Conservation (phyloP, 2,113 vertebrate genomes). For the Scolopax mira region DNA sequence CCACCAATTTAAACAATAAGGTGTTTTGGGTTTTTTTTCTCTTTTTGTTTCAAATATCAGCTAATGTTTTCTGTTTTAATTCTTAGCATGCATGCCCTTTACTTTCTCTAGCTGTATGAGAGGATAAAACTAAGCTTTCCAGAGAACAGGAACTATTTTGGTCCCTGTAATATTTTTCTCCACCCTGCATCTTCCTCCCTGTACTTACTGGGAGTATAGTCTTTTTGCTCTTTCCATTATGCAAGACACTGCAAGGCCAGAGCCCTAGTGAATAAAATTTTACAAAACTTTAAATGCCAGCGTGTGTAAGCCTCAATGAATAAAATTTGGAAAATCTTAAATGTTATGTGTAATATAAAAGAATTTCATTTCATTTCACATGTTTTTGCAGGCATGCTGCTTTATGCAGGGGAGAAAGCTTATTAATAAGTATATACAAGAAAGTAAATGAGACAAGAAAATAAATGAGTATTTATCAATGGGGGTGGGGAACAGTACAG, state of each 20-base stretch:
- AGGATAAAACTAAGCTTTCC: not conserved
- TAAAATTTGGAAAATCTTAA: not conserved
- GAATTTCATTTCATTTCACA: not conserved
- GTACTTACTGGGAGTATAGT: not conserved
- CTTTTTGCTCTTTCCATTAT: not conserved
- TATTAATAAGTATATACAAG: conserved; percentile 21
- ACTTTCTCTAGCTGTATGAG: not conserved
- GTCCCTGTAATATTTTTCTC: not conserved
- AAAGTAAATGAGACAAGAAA: conserved; percentile 54
- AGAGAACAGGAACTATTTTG: not conserved
- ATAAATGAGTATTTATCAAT: conserved; percentile 51
- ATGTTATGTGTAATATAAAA: not conserved
- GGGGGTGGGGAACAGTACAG: not conserved
- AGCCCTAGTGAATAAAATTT: not conserved
- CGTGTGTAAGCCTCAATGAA: not conserved
- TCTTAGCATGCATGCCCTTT: not conserved
- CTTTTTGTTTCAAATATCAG: not conserved
- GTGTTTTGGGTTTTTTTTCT: not conserved
- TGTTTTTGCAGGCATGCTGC: not conserved
- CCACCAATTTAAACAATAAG: not conserved
- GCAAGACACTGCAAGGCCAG: not conserved
- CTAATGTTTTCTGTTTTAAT: not conserved
- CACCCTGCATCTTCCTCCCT: not conserved
- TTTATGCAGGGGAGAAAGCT: not conserved
- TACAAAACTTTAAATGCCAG: not conserved